phyloP scores from a whole-genome alignment of 2,888 invertebrate species.

The Lithodes maja region DNA sequence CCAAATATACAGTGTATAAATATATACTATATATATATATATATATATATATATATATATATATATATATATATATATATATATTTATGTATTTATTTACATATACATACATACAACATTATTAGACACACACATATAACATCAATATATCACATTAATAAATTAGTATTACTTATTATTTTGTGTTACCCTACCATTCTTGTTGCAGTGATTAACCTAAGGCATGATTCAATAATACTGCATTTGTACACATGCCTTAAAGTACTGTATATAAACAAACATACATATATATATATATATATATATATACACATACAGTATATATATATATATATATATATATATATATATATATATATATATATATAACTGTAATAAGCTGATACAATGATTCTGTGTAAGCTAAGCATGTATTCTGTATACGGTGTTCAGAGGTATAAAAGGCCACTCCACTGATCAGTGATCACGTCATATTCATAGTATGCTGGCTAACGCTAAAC shows the following conservation, averaged over 20 bases:
- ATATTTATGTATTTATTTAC: no score
- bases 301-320: constrained; percentile 13
- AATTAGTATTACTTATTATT: no score
- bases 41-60: constrained; percentile 36
- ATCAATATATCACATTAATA: no score
- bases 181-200: no score
- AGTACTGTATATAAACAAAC: neutral
- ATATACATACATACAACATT: neutral
- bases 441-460: no score
- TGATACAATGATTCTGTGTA: neutral
- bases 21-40: constrained; percentile 25
- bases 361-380: neutral
- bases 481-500: no score
- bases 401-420: no score
- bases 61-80: constrained; percentile 22
- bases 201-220: no score
- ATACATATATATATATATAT: constrained; percentile 35
- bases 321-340: neutral
- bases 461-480: no score
- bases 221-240: neutral
- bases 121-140: no score
- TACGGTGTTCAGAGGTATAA: no score
- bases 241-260: neutral
- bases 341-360: constrained; percentile 14
- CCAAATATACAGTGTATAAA: neutral